Evolutionary conservation across 2,888 invertebrate genomes (phyloP).

Genomic region (Leuctra nigra): DNA sequence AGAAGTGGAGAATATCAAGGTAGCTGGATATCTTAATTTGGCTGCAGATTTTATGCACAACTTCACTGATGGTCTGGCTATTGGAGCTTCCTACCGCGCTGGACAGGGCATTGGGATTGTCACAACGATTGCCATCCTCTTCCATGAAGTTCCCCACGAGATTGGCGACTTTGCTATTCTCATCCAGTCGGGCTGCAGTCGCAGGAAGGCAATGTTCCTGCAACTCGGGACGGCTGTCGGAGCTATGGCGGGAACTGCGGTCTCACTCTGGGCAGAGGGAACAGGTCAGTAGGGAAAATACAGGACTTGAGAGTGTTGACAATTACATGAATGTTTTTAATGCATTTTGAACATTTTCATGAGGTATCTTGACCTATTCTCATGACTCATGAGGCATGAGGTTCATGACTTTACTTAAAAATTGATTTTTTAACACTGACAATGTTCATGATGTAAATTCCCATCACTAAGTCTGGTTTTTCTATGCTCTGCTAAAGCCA

Average conservation of each 20-base stretch:
- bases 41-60: conserved; percentile 99
- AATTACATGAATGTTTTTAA: conserved; percentile 9
- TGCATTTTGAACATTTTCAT: conserved; percentile 44
- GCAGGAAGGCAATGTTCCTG: conserved; percentile 88
- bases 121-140: conserved; percentile 90
- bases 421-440: too few relatives aligned
- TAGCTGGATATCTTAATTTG: conserved; percentile 91
- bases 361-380: too few relatives aligned
- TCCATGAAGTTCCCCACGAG: conserved; percentile 99
- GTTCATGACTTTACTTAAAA: too few relatives aligned
- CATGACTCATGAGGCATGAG: too few relatives aligned
- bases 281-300: conserved; percentile 23
- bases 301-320: background rate
- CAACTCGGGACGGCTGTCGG: conserved; percentile 93
- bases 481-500: too few relatives aligned
- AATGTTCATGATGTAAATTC: too few relatives aligned
- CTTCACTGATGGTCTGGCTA: conserved; percentile 98
- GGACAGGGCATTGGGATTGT: conserved; percentile 80
- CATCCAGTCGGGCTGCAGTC: conserved; percentile 92
- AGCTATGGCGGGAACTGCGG: conserved; percentile 86
- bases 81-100: conserved; percentile 94
- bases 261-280: conserved; percentile 79
- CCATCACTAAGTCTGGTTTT: too few relatives aligned
- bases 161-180: conserved; percentile 99
- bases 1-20: conserved; percentile 53